Evolutionary conservation across 1,140 invertebrate genomes (phyloP).

Genomic region (Pseudachorutes palmiensis): DNA sequence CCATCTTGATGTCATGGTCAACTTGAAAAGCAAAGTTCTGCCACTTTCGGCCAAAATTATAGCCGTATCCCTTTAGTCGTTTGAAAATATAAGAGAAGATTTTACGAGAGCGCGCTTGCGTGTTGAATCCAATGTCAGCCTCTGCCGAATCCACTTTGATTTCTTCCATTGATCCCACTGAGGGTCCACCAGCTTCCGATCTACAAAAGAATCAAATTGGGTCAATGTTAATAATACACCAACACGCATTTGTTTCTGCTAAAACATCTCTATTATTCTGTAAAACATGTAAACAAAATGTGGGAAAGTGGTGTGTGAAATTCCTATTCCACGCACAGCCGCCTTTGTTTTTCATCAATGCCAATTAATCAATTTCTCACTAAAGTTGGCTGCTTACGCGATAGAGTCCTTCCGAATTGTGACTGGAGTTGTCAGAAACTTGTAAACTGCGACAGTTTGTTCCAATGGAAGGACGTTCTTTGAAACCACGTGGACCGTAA

Average conservation of each 20-base stretch:
- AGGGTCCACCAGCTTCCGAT: slow-evolving; percentile 4
- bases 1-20: slow-evolving; percentile 25
- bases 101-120: slow-evolving; percentile 21
- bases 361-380: not conserved
- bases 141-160: too few species aligned
- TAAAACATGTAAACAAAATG: not conserved
- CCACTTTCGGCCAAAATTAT: slow-evolving; percentile 31
- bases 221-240: too few species aligned
- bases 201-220: not conserved
- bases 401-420: slow-evolving; percentile 16
- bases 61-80: slow-evolving; percentile 30
- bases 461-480: slow-evolving; percentile 30
- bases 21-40: slow-evolving; percentile 34
- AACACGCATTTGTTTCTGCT: too few species aligned
- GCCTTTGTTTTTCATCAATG: not conserved
- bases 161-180: not conserved
- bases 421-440: slow-evolving; percentile 28
- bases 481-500: slow-evolving; percentile 26
- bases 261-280: too few species aligned
- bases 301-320: not conserved
- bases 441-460: slow-evolving; percentile 31
- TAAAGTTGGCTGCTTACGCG: not conserved
- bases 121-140: slow-evolving; percentile 25
- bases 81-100: slow-evolving; percentile 33
- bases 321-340: not conserved